phyloP scores from a whole-genome alignment of 2,113 vertebrate genomes.

The Phalacrocorax aristotelis region DNA sequence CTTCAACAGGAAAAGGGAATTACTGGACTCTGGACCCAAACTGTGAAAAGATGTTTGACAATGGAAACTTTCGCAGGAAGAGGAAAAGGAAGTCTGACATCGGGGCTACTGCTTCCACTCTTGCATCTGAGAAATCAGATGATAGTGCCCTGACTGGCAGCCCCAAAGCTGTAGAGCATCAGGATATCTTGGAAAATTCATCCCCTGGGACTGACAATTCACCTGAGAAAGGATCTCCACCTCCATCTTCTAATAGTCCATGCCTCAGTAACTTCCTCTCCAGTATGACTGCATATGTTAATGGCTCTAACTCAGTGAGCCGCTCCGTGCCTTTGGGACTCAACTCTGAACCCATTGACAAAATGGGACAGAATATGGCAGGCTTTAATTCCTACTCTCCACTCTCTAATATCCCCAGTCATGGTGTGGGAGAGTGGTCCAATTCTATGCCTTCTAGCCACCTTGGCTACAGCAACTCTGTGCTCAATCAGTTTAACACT shows the following conservation, averaged over 20 bases:
- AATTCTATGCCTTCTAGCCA: conserved; percentile 75
- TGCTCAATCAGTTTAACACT: conserved; percentile 87
- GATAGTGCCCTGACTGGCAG: conserved; percentile 69
- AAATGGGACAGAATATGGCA: conserved; percentile 78
- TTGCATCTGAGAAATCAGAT: conserved; percentile 80
- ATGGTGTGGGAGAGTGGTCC: conserved; percentile 79
- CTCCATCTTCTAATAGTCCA: conserved; percentile 71
- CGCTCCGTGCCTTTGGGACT: conserved; percentile 78
- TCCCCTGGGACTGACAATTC: conserved; percentile 60
- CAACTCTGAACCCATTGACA: conserved; percentile 78
- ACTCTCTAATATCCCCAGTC: conserved; percentile 76
- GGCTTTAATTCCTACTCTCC: conserved; percentile 86
- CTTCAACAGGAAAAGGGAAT: conserved; percentile 91
- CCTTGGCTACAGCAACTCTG: conserved; percentile 83
- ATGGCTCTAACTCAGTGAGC: conserved; percentile 18
- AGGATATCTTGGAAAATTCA: conserved; percentile 77
- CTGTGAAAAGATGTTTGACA: conserved; percentile 99
- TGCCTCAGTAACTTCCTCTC: conserved; percentile 92
- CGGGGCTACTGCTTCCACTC: conserved; percentile 59
- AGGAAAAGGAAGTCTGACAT: conserved; percentile 94
- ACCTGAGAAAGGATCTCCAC: conserved; percentile 81
- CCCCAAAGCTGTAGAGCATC: conserved; percentile 73
- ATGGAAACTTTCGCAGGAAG: conserved; percentile 97
- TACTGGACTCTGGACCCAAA: conserved; percentile 99
- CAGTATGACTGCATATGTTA: conserved; percentile 76